Base-by-base conservation (phyloP, 2,888 invertebrate species). In the Heliconius cydno region DNA sequence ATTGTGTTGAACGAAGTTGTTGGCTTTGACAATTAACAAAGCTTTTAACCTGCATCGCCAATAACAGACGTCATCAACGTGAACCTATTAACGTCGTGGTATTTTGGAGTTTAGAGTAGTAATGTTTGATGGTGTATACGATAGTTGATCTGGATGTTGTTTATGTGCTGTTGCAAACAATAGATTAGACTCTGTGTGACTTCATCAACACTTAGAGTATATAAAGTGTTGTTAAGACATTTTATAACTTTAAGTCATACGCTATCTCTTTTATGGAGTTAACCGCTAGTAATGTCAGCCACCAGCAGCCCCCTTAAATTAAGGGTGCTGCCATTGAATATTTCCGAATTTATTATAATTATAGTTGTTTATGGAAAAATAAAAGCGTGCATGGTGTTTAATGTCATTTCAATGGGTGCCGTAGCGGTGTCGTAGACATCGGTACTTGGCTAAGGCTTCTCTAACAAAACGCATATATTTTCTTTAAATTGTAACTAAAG, bases 61-160 rank as follows among this genome's bases (percentile, higher is more conserved):
- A 75, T 66, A 66, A 65, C 75, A 22, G 73, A 75, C 65, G 77
- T 81, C 80, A 65, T 71, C 67, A 85, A 87, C 87, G 80, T 81
- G 79, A 82, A 76, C 70, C 72, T 74, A 79, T 81, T 79, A 63
- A 90, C 87, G 88, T 88, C 87, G 87, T 90, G 90, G 86, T 89
- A 86, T 85, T 85, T 81, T 86, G 81, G 79, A 86, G 85, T 84
- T 91, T 95, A 94, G 94, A 84, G 94, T 94, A 95, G 94, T 86
- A 85, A 90, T 94, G 92, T 92, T 92, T 91, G 91, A 87, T 95
- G 94, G 92, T 92, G 94, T 94, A 88, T 90, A 87, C 85, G 84
- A 92, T 95, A 95, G 94, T 93, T 93, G 93, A 90, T 88, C 90
- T 93, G 89, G 91, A 92, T 94, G 94, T 94, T 94, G 92, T 94